phyloP scores from a whole-genome alignment of 2,113 vertebrate genomes.

The Cyanoramphus novaezelandiae region DNA sequence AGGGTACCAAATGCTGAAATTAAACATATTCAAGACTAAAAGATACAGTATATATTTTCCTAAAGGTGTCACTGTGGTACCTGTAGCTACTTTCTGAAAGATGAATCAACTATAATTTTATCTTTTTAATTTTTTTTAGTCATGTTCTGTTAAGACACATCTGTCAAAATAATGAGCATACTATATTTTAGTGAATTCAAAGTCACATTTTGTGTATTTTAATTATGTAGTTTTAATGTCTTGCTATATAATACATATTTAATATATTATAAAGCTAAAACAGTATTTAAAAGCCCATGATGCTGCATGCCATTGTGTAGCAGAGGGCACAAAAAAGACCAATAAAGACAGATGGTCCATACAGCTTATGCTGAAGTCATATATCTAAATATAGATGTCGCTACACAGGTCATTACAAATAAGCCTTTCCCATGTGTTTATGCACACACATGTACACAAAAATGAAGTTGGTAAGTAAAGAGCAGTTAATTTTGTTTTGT shows the following conservation, averaged over 20 bases:
- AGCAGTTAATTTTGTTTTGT: conserved; percentile 84
- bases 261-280: conserved; percentile 46
- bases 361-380: conserved; percentile 55
- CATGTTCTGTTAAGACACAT: conserved; percentile 37
- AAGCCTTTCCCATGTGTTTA: conserved; percentile 45
- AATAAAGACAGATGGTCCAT: conserved; percentile 70
- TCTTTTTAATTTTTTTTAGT: conserved; percentile 35
- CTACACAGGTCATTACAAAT: conserved; percentile 58
- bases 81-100: conserved; percentile 57
- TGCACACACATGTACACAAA: conserved; percentile 36
- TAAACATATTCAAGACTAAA: conserved; percentile 49
- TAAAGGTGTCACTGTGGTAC: conserved; percentile 80
- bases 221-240: conserved; percentile 50
- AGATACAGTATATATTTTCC: conserved; percentile 63
- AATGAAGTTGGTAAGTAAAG: conserved; percentile 73
- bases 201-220: conserved; percentile 60
- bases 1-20: conserved; percentile 9
- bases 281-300: conserved; percentile 43
- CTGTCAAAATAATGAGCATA: conserved; percentile 60
- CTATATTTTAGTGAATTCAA: conserved; percentile 9
- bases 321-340: conserved; percentile 52
- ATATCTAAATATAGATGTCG: conserved; percentile 52
- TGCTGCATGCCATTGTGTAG: conserved; percentile 49
- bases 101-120: conserved; percentile 32
- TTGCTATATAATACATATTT: conserved; percentile 34